Base-by-base conservation (phyloP, 2,888 invertebrate genomes). In the Cactoblastis cactorum region DNA sequence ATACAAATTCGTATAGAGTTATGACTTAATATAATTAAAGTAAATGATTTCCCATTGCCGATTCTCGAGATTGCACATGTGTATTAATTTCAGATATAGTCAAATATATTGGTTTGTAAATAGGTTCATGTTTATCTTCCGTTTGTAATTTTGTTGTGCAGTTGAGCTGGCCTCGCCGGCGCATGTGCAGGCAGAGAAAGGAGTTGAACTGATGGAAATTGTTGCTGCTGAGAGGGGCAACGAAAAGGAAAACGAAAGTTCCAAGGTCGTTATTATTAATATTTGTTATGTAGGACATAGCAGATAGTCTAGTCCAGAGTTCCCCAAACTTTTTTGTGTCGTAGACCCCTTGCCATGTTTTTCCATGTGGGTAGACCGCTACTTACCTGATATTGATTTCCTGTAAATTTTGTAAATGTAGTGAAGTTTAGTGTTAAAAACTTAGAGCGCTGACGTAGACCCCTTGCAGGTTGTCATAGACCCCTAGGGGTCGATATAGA, bases 71-170 rank as follows among this genome's bases (percentile, higher is more conserved):
- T n/a, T 28, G 54, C 22, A 52, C 51, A 34, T 57, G 51, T 57
- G 53, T 43, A 54, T 63, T 67, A 68, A 67, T 79, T 76, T 67
- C 69, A 73, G 69, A 62, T 63, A 51, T 24, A 51, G 50, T 56
- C 56, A 50, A 49, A 53, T 3, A 38, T 54, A 28, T 49, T 53
- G 49, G 39, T 45, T 6, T n/a, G 18, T 33, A 52, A 51, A 22
- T 61, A 57, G 43, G 59, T 71, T 61, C 66, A 71, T 63, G 52
- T 73, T 73, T 69, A 78, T 76, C 64, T 65, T 71, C 57, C 58
- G 62, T 69, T 39, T 66, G 43, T 59, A 35, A 57, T 67, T 66
- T 74, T 74, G 61, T 76, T 72, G 15, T 62, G 49, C 78, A 85
- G 86, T 64, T 68, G 54, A 52, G 37, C 60, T 61, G 53, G 34